Base-by-base conservation (phyloP, 2,113 vertebrate genomes). In the Atherinomorus stipes region DNA sequence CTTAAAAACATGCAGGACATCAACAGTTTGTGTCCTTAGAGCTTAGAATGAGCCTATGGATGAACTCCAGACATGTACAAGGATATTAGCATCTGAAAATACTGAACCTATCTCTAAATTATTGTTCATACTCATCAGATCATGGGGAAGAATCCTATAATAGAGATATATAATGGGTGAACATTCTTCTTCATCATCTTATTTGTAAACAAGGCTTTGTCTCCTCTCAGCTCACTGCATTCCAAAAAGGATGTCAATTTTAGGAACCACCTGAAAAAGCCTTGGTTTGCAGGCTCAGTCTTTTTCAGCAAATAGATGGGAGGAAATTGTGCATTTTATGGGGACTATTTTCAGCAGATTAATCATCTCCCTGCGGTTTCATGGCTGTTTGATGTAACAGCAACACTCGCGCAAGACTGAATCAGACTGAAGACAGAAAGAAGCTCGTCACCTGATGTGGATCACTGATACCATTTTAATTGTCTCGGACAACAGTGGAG, bases 401-500 rank as follows among this genome's bases (percentile, higher is more conserved):
- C 4, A 47, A 11, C 19, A 8, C 18, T 47, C 2, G n/a, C 8
- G 44, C 44, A 44, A 44, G 42, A 44, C 42, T 18, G 42, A 44
- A 18, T 44, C 4, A 47, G 18, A n/a, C 6, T 47, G 44, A 47
- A 47, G 18, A 47, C 16, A n/a, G n/a, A 16, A 34, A 34, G 3
- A 31, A 31, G 7, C 28, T 31, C 28, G 45, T 52, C 51, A 31
- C 25, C 49, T 34, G 19, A 16, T 0, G 49, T 65, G 49, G 45
- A 23, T 31, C 13, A 40, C 59, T 72, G 59, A 63, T 56, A 16
- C 22, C 37, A 42, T 73, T 73, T 73, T 49, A 64, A 64, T 64
- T 40, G 53, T 64, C 64, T 49, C 23, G 26, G 21, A 47, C 28
- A 72, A 61, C 57, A 71, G 54, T n/a, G 25, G 21, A 47, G 16